Evolutionary conservation across 2,113 vertebrate species (phyloP).

Genomic region (Brachyhypopomus gauderio): DNA sequence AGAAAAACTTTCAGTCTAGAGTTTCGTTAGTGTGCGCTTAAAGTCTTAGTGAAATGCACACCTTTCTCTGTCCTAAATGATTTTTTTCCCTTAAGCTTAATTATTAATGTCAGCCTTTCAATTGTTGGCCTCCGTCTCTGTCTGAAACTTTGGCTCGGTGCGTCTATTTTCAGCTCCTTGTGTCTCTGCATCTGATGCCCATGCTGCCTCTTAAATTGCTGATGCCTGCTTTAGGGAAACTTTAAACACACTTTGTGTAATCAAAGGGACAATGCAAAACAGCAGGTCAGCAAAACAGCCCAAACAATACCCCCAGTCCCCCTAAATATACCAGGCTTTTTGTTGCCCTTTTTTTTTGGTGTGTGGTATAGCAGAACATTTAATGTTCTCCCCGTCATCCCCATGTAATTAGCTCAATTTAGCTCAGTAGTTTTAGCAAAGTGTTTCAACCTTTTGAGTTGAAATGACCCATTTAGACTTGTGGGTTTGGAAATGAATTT

Average conservation of each 20-base stretch:
- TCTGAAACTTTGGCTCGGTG: slow-evolving; percentile 21
- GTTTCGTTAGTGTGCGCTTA: slow-evolving; percentile 8
- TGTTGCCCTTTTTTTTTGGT: not conserved
- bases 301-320: slow-evolving; percentile 50
- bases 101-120: slow-evolving; percentile 44
- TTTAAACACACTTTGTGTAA: slow-evolving; percentile 54
- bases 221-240: slow-evolving; percentile 50
- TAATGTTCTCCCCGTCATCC: slow-evolving; percentile 18
- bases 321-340: slow-evolving; percentile 50
- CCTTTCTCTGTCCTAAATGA: slow-evolving; percentile 32
- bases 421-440: slow-evolving; percentile 61
- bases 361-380: slow-evolving; percentile 31
- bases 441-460: slow-evolving; percentile 70
- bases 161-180: slow-evolving; percentile 46
- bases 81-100: slow-evolving; percentile 32
- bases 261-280: slow-evolving; percentile 52
- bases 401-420: slow-evolving; percentile 59
- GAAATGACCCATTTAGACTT: slow-evolving; percentile 74
- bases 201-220: slow-evolving; percentile 48
- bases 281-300: slow-evolving; percentile 53
- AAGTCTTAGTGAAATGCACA: slow-evolving; percentile 23
- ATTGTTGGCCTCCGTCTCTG: slow-evolving; percentile 34
- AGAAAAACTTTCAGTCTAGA: not conserved
- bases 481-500: slow-evolving; percentile 71
- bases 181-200: slow-evolving; percentile 45